Evolutionary conservation across 2,888 invertebrate species (phyloP), one percentile per base, ranked within the genome.

Genomic region (Dione vanillae): DNA sequence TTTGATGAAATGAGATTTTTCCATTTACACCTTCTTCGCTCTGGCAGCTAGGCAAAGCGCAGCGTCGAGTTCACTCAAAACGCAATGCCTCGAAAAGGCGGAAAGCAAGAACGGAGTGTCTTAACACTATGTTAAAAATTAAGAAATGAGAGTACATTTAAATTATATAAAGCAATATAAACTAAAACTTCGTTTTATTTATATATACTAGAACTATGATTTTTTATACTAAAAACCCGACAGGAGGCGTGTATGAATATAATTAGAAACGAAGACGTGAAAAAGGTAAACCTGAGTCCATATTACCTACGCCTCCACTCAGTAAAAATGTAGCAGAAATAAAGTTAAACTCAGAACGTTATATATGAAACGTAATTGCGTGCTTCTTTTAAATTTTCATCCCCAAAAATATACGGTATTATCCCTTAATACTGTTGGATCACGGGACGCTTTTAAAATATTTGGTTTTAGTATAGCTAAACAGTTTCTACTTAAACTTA

Each of bases 391-490:
- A 64, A 64, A 37, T 40, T 37, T 64, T 37, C 19, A 61, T 58
- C 58, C 61, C 59, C 45, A 45, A 27, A 45, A 62, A 62, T 45
- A 62, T 16, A 62, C 35, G 43, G 37, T 47, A 35, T 64, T 64
- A 49, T 35, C 64, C 19, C n/a, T 64, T 64, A 40, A 64, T 45
- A 64, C 47, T 49, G 47, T 64, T 12, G 37, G 35, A 11, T 19
- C 37, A n/a, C 9, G 9, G 14, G 11, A 20, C 52, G 9, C 16
- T 37, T 1, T 0, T 27, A 7, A 27, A 52, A 27, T 52, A 16
- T 9, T 35, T 37, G 35, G 1, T 49, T 49, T 49, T 12, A 49
- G 49, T 20, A 11, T 12, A 49, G 19, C 16, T 16, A 10, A 49
- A 49, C 11, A 16, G 16, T 49, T 49, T 47, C 19, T 49, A 49